Conservation (phyloP, 1,140 invertebrate species). For the Drosophila kanapiae region DNA sequence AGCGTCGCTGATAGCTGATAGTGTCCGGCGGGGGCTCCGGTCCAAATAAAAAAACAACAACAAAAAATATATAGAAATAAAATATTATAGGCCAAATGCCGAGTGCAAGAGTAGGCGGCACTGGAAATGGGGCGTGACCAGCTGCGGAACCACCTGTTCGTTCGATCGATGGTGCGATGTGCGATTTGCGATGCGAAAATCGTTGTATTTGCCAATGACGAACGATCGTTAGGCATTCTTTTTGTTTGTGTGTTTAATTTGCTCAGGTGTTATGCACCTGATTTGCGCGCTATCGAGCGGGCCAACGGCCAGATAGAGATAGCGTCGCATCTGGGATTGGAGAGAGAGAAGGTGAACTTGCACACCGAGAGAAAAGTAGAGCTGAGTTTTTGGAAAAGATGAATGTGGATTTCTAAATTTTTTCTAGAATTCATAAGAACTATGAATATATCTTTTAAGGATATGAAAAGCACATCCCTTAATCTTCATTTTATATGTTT, state of each 20-base stretch:
- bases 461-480: too few relatives aligned
- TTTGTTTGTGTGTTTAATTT: conserved; percentile 65
- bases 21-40: conserved; percentile 25
- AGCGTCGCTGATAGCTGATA: conserved; percentile 63
- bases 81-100: conserved; percentile 56
- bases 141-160: conserved; percentile 59
- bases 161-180: conserved; percentile 24
- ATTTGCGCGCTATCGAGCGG: conserved; percentile 72
- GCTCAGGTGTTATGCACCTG: conserved; percentile 82
- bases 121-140: conserved; percentile 60
- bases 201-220: conserved; percentile 68
- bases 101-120: conserved; percentile 64
- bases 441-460: not conserved
- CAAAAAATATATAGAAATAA: not conserved
- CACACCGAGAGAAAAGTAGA: conserved; percentile 1
- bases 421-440: not conserved
- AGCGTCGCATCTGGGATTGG: conserved; percentile 32
- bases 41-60: conserved; percentile 17
- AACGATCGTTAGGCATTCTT: conserved; percentile 64
- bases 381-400: not conserved
- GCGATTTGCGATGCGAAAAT: conserved; percentile 40
- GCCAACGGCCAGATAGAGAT: conserved; percentile 60
- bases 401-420: too few relatives aligned
- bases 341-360: conserved; percentile 27
- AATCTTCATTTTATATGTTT: too few relatives aligned